Conservation (phyloP, 2,888 invertebrate genomes). For the Papilio demoleus region DNA sequence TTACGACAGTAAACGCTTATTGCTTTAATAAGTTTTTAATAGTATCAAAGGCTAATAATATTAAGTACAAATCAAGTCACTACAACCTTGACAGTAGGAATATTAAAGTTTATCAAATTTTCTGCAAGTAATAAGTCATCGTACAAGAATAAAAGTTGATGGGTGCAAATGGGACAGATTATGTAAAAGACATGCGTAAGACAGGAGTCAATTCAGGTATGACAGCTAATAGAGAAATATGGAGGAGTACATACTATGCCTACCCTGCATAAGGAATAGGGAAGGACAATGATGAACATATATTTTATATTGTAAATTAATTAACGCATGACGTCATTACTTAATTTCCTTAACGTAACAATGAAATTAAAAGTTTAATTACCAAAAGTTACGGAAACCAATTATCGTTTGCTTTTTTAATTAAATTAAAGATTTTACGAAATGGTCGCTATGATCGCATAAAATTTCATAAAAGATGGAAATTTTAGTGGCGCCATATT, state of each 20-base stretch:
- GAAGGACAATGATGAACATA: too few relatives aligned
- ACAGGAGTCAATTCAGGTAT: too few relatives aligned
- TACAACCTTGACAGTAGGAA: too few relatives aligned
- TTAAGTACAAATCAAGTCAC: not conserved
- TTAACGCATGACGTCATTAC: not conserved
- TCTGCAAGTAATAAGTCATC: too few relatives aligned
- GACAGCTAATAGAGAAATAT: too few relatives aligned
- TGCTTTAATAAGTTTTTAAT: constrained; percentile 2
- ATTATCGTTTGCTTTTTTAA: constrained; percentile 74
- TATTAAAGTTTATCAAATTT: too few relatives aligned
- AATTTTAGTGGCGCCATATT: constrained; percentile 81
- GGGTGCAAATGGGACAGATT: too few relatives aligned
- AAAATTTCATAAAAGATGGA: constrained; percentile 81
- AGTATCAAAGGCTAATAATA: not conserved
- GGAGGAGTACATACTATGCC: too few relatives aligned
- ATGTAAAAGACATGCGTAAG: too few relatives aligned
- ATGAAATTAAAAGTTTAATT: constrained; percentile 28
- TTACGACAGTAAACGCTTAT: constrained; percentile 45
- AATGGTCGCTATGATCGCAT: constrained; percentile 73
- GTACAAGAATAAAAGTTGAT: too few relatives aligned
- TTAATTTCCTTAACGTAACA: not conserved
- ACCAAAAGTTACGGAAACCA: constrained; percentile 60
- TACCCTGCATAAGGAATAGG: too few relatives aligned
- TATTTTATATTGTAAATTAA: too few relatives aligned
- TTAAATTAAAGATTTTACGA: constrained; percentile 75